These are phyloP conservation scores for Epinephelus moara DNA, from an alignment of 2,113 vertebrate genomes.

Conservation along the genomic window DNA sequence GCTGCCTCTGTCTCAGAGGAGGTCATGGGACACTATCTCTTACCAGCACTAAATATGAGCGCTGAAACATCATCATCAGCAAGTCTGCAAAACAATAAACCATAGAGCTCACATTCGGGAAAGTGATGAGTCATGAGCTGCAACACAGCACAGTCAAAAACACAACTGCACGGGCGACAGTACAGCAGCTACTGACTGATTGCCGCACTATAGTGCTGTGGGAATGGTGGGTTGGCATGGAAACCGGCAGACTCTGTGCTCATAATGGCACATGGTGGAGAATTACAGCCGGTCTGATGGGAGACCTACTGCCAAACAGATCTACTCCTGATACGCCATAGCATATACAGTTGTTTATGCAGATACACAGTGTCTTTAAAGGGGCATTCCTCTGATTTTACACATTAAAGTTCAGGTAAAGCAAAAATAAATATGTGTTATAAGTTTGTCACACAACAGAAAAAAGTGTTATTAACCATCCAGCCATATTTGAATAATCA, in stretches of 20 bases:
- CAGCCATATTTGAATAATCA: too few species aligned
- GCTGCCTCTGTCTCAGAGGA: conserved; percentile 30
- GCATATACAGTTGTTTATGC: background rate
- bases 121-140: conserved; percentile 28
- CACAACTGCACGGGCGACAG: conserved; percentile 18
- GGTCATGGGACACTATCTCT: conserved; percentile 60
- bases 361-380: background rate
- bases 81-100: conserved; percentile 47
- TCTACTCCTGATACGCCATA: background rate
- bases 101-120: conserved; percentile 9
- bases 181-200: background rate
- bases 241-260: conserved; percentile 10
- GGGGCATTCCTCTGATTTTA: background rate
- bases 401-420: too few species aligned
- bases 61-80: conserved; percentile 38
- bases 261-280: background rate
- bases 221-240: background rate
- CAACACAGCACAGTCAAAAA: background rate
- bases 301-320: background rate
- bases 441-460: too few species aligned
- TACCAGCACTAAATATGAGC: conserved; percentile 1
- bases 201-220: background rate
- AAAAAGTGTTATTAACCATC: too few species aligned
- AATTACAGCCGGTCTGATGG: background rate
- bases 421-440: too few species aligned